These are phyloP conservation scores for Brachypalpus laphriformis DNA, from an alignment of 2,888 invertebrate species.

Conservation along the genomic window DNA sequence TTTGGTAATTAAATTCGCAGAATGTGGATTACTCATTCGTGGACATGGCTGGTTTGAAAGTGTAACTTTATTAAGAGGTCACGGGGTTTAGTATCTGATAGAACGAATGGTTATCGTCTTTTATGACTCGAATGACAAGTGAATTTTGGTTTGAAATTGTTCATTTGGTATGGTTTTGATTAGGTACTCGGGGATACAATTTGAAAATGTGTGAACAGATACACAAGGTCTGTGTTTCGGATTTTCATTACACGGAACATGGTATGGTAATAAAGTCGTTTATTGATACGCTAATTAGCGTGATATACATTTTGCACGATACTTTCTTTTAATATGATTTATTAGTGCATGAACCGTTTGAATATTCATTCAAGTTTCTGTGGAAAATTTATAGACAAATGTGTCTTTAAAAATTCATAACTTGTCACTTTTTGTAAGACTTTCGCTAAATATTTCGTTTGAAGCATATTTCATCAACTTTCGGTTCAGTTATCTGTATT, in stretches of 20 bases:
- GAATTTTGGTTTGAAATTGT: neutral
- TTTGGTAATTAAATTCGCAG: conserved; percentile 46
- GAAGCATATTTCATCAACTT: too few relatives aligned
- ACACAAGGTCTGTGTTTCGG: neutral
- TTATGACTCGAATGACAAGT: conserved; percentile 12
- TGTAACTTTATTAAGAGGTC: conserved; percentile 59
- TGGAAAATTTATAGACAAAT: neutral
- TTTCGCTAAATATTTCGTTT: too few relatives aligned
- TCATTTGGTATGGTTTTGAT: neutral
- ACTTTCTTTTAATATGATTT: neutral
- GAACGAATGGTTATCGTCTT: conserved; percentile 11
- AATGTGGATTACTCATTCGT: conserved; percentile 39
- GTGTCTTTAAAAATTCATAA: too few relatives aligned
- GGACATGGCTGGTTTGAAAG: conserved; percentile 17
- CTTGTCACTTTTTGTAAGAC: too few relatives aligned
- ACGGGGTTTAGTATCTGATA: conserved; percentile 36
- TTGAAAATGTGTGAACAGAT: neutral
- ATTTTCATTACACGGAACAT: neutral
- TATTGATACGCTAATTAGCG: neutral
- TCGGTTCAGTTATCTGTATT: neutral
- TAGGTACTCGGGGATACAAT: neutral
- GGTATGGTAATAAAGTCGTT: neutral
- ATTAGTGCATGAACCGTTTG: neutral
- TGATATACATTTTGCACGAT: neutral
- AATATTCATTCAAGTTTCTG: neutral